Base-by-base conservation (phyloP, 2,888 invertebrate species). In the Lepidocyrtoides sp. region DNA sequence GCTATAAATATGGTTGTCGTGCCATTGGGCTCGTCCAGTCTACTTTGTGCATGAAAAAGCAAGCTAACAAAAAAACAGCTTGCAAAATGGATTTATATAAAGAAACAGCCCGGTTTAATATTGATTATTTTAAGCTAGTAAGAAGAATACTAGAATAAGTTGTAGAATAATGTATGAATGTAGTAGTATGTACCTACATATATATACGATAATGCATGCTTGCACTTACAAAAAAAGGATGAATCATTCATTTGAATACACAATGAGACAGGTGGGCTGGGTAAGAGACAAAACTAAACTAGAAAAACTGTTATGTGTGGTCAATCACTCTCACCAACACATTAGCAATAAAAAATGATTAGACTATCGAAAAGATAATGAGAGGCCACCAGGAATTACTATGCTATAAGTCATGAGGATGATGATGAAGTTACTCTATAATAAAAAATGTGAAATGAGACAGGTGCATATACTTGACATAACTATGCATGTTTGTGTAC, bases 341-440 rank as follows among this genome's bases (percentile, higher is more conserved):
- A 81, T 60, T 41, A 81, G 72, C 60, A 91, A 82, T 91, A 87
- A 91, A 91, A 60, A 66, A 72, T 87, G 91, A 87, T 87, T 91
- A 82, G 36, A 60, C 82, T 79, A 87, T 83, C 81, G 82, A 82
- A 81, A 69, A 86, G 91, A 91, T 86, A 86, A 91, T 82, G 86
- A 91, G 91, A 81, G 66, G 79, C 69, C 83, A 83, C 83, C 83
- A 66, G 48, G 83, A 83, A 66, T 83, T 48, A 63, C 60, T 12
- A 36, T 60, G 57, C 12, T 57, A 36, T 81, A 81, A 81, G 60
- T 81, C 81, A 81, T 83, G 20, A 81, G 29, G 32, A 57, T 41
- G 36, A 81, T 81, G 57, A 57, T 60, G 41, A 81, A 60, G 81
- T 41, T 77, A 51, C 77, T 29, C 26, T 41, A 36, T 79, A 81